Evolutionary conservation across 2,888 invertebrate species (phyloP).

Genomic region (Apamea sordens): DNA sequence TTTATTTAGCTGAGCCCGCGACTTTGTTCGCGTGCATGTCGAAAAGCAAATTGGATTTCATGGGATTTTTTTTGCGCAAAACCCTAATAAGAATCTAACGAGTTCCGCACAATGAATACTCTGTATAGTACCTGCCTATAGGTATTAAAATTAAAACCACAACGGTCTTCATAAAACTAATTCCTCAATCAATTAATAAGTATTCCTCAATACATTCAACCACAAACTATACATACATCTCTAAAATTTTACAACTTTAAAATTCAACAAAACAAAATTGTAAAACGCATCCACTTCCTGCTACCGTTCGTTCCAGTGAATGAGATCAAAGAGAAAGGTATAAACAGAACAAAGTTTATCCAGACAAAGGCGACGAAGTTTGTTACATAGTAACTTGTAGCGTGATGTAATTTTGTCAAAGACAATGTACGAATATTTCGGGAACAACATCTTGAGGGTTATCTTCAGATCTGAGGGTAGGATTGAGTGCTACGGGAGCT

Average conservation of each 20-base stretch:
- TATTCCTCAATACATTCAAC: background rate
- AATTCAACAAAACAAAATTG: constrained; percentile 27
- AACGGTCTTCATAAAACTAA: background rate
- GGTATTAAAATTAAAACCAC: background rate
- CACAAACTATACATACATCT: constrained; percentile 13
- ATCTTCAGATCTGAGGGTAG: constrained; percentile 14
- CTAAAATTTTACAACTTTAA: background rate
- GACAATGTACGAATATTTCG: constrained; percentile 51
- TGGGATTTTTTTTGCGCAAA: too few species aligned
- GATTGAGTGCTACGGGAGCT: background rate
- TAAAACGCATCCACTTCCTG: constrained; percentile 37
- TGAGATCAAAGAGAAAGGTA: constrained; percentile 46
- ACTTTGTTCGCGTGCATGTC: too few species aligned
- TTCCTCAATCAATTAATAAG: background rate
- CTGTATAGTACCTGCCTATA: too few species aligned
- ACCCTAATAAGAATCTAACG: too few species aligned
- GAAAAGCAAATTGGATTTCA: too few species aligned
- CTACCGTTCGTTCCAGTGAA: constrained; percentile 35
- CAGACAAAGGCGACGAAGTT: constrained; percentile 35
- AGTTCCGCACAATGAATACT: too few species aligned
- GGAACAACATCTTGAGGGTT: constrained; percentile 18
- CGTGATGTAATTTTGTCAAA: constrained; percentile 48
- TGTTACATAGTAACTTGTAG: constrained; percentile 35
- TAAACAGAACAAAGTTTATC: constrained; percentile 48
- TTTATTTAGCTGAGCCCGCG: too few species aligned